Conservation (phyloP, 2,797 vertebrate species). For the Siniperca undulata region DNA sequence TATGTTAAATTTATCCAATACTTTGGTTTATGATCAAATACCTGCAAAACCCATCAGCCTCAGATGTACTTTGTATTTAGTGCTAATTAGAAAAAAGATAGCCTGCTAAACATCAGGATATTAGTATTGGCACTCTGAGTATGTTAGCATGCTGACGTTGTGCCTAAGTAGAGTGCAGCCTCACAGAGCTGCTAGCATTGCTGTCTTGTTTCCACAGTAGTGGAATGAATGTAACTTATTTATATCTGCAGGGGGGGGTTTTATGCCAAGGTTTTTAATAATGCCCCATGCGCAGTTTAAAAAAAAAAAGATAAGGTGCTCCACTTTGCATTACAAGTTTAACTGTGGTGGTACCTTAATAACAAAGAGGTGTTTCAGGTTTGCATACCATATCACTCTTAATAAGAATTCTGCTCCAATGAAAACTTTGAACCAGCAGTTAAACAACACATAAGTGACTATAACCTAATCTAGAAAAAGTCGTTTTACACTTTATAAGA, state of each 20-base stretch:
- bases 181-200: no score
- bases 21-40: no score
- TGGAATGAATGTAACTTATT: background rate
- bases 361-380: background rate
- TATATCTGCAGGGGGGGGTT: background rate
- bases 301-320: background rate
- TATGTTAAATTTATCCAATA: no score
- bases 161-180: no score
- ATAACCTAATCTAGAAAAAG: background rate
- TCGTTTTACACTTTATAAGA: background rate
- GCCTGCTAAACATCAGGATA: no score
- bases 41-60: no score
- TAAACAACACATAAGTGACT: background rate
- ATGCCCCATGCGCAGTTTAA: background rate
- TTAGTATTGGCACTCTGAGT: no score
- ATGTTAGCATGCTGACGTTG: no score
- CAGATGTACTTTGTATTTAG: no score
- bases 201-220: no score
- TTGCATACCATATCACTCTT: background rate
- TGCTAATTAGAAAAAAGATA: no score
- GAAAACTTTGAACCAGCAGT: background rate
- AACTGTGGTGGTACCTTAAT: background rate
- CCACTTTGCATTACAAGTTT: background rate
- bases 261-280: background rate
- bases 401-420: background rate